These are phyloP conservation scores for Atrina japonica DNA, from an alignment of 2,888 invertebrate species.

Conservation along the genomic window DNA sequence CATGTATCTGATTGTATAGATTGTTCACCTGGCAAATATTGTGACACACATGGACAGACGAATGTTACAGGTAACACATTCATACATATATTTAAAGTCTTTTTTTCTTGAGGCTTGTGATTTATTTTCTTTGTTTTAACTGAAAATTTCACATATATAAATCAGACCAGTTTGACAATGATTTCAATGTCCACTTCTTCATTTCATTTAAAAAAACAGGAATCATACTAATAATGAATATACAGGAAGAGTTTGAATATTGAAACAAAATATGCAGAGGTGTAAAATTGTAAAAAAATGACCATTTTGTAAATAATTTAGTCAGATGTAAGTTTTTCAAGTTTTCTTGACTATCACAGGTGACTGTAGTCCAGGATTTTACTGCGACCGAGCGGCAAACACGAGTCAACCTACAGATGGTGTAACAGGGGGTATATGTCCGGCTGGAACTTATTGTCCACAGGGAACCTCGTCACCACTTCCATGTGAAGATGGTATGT, in stretches of 20 bases:
- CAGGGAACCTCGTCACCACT: slow-evolving; percentile 62
- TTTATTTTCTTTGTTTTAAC: not conserved
- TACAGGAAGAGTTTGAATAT: no score
- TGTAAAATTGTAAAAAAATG: no score
- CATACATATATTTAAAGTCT: not conserved
- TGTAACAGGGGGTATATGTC: slow-evolving; percentile 74
- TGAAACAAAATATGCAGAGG: no score
- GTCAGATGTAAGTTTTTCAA: no score
- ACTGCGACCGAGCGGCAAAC: slow-evolving; percentile 69
- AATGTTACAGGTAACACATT: slow-evolving; percentile 70
- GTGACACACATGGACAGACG: slow-evolving; percentile 67
- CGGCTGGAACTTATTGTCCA: slow-evolving; percentile 72
- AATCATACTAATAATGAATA: no score
- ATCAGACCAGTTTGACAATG: not conserved
- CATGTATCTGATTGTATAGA: slow-evolving; percentile 66
- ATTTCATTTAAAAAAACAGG: no score
- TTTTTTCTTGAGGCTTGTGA: not conserved
- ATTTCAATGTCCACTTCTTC: no score
- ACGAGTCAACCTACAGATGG: slow-evolving; percentile 74
- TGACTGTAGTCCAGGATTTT: slow-evolving; percentile 71
- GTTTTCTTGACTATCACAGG: slow-evolving; percentile 51
- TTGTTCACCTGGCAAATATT: slow-evolving; percentile 76
- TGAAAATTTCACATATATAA: not conserved
- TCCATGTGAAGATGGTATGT: slow-evolving; percentile 75
- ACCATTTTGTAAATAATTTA: no score